Conservation (phyloP, 2,888 invertebrate species). For the Scaeva pyrastri region DNA sequence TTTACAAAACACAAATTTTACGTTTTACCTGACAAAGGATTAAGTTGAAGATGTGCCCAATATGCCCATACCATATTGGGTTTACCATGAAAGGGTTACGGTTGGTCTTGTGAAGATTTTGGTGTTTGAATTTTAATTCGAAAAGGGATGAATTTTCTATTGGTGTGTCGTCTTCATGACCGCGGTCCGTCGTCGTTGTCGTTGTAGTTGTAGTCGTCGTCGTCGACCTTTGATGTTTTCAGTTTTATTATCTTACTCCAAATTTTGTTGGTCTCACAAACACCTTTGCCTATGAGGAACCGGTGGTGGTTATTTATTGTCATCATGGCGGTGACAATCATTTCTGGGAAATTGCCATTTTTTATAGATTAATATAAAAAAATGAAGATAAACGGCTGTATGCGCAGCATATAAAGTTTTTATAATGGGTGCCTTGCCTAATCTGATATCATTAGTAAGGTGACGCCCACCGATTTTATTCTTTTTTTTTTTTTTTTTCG, state of each 20-base stretch:
- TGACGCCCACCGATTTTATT: constrained; percentile 55
- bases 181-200: neutral
- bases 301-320: constrained; percentile 32
- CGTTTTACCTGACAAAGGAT: constrained; percentile 31
- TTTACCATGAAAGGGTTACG: constrained; percentile 70
- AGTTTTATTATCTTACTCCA: constrained; percentile 10
- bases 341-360: constrained; percentile 60
- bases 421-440: constrained; percentile 53
- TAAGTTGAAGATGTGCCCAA: constrained; percentile 38
- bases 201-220: neutral
- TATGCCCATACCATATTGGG: constrained; percentile 50
- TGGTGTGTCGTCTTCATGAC: constrained; percentile 46
- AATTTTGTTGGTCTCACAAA: constrained; percentile 18
- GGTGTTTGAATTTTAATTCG: constrained; percentile 29
- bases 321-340: constrained; percentile 55
- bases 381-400: constrained; percentile 46
- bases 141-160: constrained; percentile 56
- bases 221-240: constrained; percentile 34
- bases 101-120: constrained; percentile 44
- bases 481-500: neutral
- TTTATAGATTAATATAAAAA: constrained; percentile 57
- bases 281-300: constrained; percentile 1
- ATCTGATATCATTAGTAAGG: constrained; percentile 54
- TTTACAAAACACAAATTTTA: constrained; percentile 68
- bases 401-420: constrained; percentile 57